A percentile compares a stretch with the other conserved stretches of the same genome.
Conservation (phyloP, 1,140 invertebrate genomes). For the Leptopilina boulardi region DNA sequence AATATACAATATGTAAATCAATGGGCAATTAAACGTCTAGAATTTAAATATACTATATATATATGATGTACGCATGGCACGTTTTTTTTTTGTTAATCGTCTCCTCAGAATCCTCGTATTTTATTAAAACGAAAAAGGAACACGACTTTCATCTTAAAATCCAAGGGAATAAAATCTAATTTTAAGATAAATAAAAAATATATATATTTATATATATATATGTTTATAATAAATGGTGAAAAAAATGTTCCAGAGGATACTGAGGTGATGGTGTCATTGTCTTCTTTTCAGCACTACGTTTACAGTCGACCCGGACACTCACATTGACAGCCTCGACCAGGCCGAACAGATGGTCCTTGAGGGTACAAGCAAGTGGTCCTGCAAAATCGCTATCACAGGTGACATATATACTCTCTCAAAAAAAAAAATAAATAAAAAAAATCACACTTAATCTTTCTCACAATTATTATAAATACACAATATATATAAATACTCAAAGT, state of each 20-base stretch:
- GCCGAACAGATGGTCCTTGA: conserved; percentile 98
- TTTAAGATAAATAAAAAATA: conserved; percentile 26
- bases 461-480: conserved; percentile 45
- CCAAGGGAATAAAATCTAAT: neutral
- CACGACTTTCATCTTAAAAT: neutral
- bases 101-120: conserved; percentile 16
- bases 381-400: conserved; percentile 99
- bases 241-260: conserved; percentile 46
- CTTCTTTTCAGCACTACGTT: conserved; percentile 90
- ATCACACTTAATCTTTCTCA: conserved; percentile 50
- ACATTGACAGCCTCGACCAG: conserved; percentile 98
- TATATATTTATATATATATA: too few species aligned
- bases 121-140: neutral
- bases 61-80: conserved; percentile 27
- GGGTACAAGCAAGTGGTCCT: conserved; percentile 99
- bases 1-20: neutral
- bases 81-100: conserved; percentile 13
- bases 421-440: too few species aligned
- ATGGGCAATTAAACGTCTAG: neutral
- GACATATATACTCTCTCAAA: conserved; percentile 66
- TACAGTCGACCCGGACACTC: conserved; percentile 98
- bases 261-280: conserved; percentile 68
- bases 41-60: neutral
- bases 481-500: too few species aligned
- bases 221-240: too few species aligned